These are phyloP conservation scores for Neomorphus geoffroyi DNA, from an alignment of 2,797 vertebrate species.

Conservation along the genomic window DNA sequence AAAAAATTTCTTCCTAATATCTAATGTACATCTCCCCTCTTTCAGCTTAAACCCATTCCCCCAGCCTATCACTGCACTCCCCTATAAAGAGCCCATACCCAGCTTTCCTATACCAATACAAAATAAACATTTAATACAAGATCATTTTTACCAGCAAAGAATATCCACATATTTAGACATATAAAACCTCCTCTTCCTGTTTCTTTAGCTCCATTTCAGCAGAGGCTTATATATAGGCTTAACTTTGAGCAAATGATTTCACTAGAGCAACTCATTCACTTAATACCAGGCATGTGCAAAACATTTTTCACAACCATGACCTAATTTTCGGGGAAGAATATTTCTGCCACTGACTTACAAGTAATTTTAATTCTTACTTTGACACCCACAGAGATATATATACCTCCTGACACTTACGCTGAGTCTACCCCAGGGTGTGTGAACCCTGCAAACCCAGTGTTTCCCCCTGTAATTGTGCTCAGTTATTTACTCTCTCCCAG, in stretches of 20 bases:
- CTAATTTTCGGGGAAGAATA: background rate
- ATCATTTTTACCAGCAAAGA: background rate
- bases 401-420: background rate
- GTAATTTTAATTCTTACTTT: background rate
- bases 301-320: background rate
- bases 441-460: background rate
- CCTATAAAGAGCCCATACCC: no score
- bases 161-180: background rate
- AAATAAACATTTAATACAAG: background rate
- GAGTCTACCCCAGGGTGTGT: fast-evolving
- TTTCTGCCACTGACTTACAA: background rate
- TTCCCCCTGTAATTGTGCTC: background rate
- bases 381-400: background rate
- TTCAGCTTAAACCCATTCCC: no score
- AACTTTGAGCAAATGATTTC: background rate
- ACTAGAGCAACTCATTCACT: background rate
- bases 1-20: no score
- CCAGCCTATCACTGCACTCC: no score
- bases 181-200: background rate
- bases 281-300: background rate
- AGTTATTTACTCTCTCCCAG: background rate
- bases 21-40: no score
- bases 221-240: background rate
- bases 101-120: no score
- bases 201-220: background rate